A percentile compares a stretch with the other conserved stretches of the same genome.
Conservation (phyloP, 2,113 vertebrate genomes). For the Pseudorhombus dupliciocellatus region DNA sequence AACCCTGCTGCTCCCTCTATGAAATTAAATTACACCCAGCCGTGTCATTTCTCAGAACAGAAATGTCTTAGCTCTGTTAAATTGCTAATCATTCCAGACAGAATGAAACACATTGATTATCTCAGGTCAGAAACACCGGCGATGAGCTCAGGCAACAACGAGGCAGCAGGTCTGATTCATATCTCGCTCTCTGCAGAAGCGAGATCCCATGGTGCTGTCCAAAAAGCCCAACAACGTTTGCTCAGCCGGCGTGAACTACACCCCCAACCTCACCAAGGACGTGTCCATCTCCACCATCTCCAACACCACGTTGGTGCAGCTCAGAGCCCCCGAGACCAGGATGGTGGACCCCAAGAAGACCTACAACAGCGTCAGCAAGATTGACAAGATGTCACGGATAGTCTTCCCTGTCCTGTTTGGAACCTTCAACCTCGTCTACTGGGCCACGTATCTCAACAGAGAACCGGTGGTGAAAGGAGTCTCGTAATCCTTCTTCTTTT, state of each 20-base stretch:
- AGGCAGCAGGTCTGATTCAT: not conserved
- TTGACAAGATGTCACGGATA: slow-evolving; percentile 98
- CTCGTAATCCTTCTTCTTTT: slow-evolving; percentile 70
- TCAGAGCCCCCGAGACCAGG: slow-evolving; percentile 85
- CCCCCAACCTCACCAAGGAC: slow-evolving; percentile 93
- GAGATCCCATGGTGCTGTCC: slow-evolving; percentile 88
- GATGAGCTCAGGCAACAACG: not conserved
- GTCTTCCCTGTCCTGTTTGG: slow-evolving; percentile 96
- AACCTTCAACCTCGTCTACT: slow-evolving; percentile 99
- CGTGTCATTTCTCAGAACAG: not conserved
- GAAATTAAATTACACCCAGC: not conserved
- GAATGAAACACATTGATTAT: slow-evolving; percentile 25
- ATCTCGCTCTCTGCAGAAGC: slow-evolving; percentile 82
- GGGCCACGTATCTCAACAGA: slow-evolving; percentile 98
- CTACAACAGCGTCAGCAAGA: slow-evolving; percentile 99
- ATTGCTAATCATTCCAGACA: slow-evolving; percentile 21
- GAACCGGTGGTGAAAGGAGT: slow-evolving; percentile 92
- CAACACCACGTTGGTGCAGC: slow-evolving; percentile 83
- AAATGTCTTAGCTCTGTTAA: slow-evolving; percentile 17
- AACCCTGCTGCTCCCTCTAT: not conserved
- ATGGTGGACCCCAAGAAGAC: slow-evolving; percentile 92
- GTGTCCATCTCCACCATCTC: slow-evolving; percentile 87
- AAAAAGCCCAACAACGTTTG: slow-evolving; percentile 91
- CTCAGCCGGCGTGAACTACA: slow-evolving; percentile 86
- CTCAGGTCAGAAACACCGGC: not conserved